Evolutionary conservation across 1,140 invertebrate species (phyloP).

Genomic region (Solenopsis fugax): DNA sequence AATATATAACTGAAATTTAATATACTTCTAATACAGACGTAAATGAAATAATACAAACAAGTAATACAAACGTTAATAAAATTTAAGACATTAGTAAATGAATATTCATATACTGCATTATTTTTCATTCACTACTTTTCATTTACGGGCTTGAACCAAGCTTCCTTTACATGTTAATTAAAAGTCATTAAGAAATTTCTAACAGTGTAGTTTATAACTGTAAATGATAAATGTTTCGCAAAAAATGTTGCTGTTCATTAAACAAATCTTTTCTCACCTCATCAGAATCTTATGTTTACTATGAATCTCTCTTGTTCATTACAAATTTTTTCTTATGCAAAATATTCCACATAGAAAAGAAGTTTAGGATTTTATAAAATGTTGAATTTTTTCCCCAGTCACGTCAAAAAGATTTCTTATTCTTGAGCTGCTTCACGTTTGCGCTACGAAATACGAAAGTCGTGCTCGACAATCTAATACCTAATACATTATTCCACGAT

Average conservation of each 20-base stretch:
- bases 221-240: slow-evolving; percentile 17
- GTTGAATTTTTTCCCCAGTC: not conserved
- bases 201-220: not conserved
- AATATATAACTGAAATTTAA: no score
- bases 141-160: no score
- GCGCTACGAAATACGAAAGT: not conserved
- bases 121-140: no score
- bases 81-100: no score
- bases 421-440: not conserved
- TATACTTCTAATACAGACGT: no score
- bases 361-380: not conserved
- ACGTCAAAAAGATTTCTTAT: slow-evolving; percentile 26
- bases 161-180: no score
- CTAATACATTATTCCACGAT: slow-evolving; percentile 38
- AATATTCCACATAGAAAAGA: not conserved
- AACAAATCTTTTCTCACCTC: not conserved
- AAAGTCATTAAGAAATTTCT: no score
- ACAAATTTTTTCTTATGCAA: no score
- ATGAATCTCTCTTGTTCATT: not conserved
- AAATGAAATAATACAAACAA: no score
- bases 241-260: not conserved
- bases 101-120: no score
- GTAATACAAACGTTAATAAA: no score
- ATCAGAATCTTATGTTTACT: not conserved
- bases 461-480: slow-evolving; percentile 14